Conservation (phyloP, 2,797 vertebrate species). For the Periophthalmus magnuspinnatus region DNA sequence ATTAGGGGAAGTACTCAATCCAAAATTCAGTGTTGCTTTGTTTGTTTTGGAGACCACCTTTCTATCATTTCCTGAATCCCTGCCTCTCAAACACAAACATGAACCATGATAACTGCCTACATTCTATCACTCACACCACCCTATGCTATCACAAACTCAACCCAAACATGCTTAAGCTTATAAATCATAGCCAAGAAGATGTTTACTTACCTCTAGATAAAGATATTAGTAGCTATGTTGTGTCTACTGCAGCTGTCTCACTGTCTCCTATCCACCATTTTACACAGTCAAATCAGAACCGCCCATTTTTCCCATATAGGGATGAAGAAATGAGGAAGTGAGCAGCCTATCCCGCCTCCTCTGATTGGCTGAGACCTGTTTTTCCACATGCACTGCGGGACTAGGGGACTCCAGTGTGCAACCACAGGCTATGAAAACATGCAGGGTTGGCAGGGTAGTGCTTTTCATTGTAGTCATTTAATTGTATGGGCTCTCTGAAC, state of each 20-base stretch:
- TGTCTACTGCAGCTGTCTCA: constrained; percentile 42
- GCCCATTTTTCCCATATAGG: constrained; percentile 64
- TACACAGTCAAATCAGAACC: constrained; percentile 37
- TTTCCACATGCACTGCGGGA: constrained; percentile 4
- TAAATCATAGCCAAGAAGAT: constrained; percentile 1
- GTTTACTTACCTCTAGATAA: constrained; percentile 70
- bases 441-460: not conserved
- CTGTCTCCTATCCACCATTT: constrained; percentile 66
- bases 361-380: constrained; percentile 65
- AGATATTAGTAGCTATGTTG: constrained; percentile 44
- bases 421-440: constrained; percentile 7
- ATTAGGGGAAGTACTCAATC: not conserved
- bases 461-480: constrained; percentile 27
- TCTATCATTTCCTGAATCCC: constrained; percentile 60
- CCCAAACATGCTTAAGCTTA: constrained; percentile 18
- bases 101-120: not conserved
- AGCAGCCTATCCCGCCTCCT: constrained; percentile 42
- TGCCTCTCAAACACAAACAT: constrained; percentile 10
- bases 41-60: constrained; percentile 21
- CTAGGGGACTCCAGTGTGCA: constrained; percentile 7
- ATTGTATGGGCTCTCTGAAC: not conserved
- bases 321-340: constrained; percentile 63
- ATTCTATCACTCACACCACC: not conserved
- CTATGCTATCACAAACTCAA: constrained; percentile 10
- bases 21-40: not conserved